Percentiles rank a stretch among this genome's conserved stretches.
Conservation (phyloP, 2,113 vertebrate genomes). For the Elaphurus davidianus region DNA sequence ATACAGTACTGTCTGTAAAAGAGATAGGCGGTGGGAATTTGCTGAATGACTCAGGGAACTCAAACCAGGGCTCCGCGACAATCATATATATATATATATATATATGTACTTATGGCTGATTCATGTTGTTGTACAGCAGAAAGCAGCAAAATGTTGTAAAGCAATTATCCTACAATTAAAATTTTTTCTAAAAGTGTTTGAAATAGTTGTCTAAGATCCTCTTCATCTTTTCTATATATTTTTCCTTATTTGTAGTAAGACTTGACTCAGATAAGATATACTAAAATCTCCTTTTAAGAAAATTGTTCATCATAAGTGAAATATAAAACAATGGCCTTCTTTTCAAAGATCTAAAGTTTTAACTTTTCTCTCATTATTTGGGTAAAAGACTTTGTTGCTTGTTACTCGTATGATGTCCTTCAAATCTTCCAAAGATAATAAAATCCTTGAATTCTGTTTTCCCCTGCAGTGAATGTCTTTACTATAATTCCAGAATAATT, state of each 20-base stretch:
- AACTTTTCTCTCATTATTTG: background rate
- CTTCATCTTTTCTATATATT: background rate
- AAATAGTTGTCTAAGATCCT: background rate
- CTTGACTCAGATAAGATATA: background rate
- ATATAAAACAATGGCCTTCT: background rate
- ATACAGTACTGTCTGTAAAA: background rate
- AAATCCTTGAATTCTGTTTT: background rate
- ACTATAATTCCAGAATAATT: background rate
- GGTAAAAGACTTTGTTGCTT: background rate
- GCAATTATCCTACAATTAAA: background rate
- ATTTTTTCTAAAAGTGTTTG: background rate
- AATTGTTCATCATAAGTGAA: background rate
- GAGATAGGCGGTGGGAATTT: background rate
- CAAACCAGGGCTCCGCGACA: too few species aligned
- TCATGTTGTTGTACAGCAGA: background rate
- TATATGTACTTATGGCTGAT: background rate
- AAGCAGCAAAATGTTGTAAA: background rate
- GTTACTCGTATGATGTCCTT: background rate
- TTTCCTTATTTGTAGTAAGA: background rate
- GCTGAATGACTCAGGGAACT: too few species aligned
- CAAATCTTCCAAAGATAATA: background rate
- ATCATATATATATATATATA: too few species aligned
- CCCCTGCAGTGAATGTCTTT: background rate
- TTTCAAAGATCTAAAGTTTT: background rate
- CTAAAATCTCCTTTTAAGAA: background rate